Base-by-base conservation (phyloP, 2,797 vertebrate species). In the Adelosebastes latens region DNA sequence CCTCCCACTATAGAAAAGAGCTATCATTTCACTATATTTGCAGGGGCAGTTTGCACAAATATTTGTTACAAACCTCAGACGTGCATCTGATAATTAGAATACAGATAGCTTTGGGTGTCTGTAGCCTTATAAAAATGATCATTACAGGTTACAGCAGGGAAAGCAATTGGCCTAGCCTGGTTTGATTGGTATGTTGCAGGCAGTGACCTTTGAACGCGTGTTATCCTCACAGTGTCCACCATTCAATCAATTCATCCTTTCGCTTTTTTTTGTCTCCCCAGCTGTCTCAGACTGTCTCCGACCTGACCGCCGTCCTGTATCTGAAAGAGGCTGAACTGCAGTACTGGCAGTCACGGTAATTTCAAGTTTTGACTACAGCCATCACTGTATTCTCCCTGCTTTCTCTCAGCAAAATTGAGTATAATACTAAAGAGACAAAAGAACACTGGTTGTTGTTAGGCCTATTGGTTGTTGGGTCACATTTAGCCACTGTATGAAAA, bases 321-420 rank as follows among this genome's bases (percentile, higher is more conserved):
- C 84, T 96, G 61, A 96, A 96, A 91, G 96, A 96, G 61, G 94
- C 93, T 24, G 95, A 96, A 72, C 77, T 96, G 49, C 95, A 96
- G 61, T 92, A 95, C 89, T 96, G 93, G 91, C 93, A 95, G 80
- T 95, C 96, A 85, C 92, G 96, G 95, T 96, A 92, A 88, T 49
- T 76, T 20, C 3, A 64, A 29, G 36, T 46, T 73, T 22, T 58
- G 46, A 22, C 11, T 12, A 27, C 16, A 24, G 42, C 13, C 16
- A 12, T 46, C 29, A 22, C 7, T 20, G 11, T 42, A 16, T n/a
- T 16, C 1, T 20, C 5, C 2, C n/a, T 49, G 13, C 20, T 42
- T 34, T 22, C 22, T 67, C 10, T 31, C 7, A 18, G 25, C 22
- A 66, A 29, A 73, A 31, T 64, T 27, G 42, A 11, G 12, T 52